Evolutionary conservation across 2,888 invertebrate genomes (phyloP).

Genomic region (Dugesia japonica): DNA sequence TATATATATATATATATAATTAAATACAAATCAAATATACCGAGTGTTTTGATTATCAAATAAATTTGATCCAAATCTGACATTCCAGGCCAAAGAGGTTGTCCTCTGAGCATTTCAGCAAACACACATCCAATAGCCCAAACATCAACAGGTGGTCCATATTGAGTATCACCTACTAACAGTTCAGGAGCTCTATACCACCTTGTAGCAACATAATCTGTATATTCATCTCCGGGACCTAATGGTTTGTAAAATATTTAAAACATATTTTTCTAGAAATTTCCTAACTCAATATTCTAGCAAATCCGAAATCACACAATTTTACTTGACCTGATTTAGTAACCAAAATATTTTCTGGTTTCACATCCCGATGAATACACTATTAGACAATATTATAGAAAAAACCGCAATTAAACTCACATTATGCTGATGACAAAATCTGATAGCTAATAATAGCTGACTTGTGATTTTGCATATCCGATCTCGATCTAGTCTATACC

Average conservation of each 20-base stretch:
- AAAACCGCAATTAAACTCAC: slow-evolving; percentile 40
- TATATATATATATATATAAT: too few relatives aligned
- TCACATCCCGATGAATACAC: slow-evolving; percentile 87
- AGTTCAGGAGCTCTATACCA: slow-evolving; percentile 95
- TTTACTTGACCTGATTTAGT: slow-evolving; percentile 82
- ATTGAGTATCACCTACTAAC: slow-evolving; percentile 72
- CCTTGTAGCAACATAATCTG: slow-evolving; percentile 93
- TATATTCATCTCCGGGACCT: slow-evolving; percentile 87
- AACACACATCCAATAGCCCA: slow-evolving; percentile 73
- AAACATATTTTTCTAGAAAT: neutral
- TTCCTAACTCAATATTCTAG: slow-evolving; percentile 63
- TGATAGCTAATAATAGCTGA: slow-evolving; percentile 83
- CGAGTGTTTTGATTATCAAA: slow-evolving; percentile 73
- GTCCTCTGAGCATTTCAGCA: slow-evolving; percentile 49
- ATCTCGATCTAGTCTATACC: slow-evolving; percentile 34
- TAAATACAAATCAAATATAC: too few relatives aligned
- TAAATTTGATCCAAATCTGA: slow-evolving; percentile 92
- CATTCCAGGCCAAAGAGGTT: slow-evolving; percentile 72
- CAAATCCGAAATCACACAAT: slow-evolving; percentile 94
- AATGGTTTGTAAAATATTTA: too few relatives aligned
- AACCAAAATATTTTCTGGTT: slow-evolving; percentile 91
- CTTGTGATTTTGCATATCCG: slow-evolving; percentile 66
- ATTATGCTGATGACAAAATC: slow-evolving; percentile 87
- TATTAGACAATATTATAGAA: slow-evolving; percentile 37
- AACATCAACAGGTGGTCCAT: slow-evolving; percentile 69